A percentile compares a stretch with the other conserved stretches of the same genome.
phyloP scores from a whole-genome alignment of 2,113 vertebrate species.

The Alethe castanea region DNA sequence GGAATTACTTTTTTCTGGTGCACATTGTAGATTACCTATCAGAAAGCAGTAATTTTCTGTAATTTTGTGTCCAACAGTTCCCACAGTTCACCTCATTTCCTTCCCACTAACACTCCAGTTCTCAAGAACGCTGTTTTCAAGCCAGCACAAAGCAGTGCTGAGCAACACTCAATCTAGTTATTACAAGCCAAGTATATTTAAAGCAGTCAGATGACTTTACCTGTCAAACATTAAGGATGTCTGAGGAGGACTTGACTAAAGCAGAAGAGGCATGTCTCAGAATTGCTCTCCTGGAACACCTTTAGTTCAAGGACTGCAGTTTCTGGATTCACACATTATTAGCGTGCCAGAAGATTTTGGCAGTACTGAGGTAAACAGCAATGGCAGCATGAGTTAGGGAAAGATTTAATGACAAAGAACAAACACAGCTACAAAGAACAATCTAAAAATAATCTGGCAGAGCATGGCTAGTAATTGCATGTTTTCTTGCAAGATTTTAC shows the following conservation, averaged over 20 bases:
- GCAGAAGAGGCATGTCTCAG: neutral
- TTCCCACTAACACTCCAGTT: neutral
- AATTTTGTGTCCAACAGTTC: neutral
- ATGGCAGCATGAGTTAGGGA: neutral
- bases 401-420: neutral
- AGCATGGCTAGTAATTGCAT: neutral
- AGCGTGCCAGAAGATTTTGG: neutral
- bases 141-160: neutral
- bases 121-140: neutral
- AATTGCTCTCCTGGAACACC: neutral
- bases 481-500: neutral
- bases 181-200: neutral
- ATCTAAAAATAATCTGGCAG: neutral
- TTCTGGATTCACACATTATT: neutral
- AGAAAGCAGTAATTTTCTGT: neutral
- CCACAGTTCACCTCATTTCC: neutral
- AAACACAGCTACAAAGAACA: neutral
- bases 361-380: conserved; percentile 13
- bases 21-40: neutral
- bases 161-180: neutral
- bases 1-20: neutral
- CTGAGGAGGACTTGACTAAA: neutral
- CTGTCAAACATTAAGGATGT: neutral
- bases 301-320: neutral
- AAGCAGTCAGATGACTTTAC: neutral